Conservation (phyloP, 2,888 invertebrate genomes). For the Phaonia tiefii region DNA sequence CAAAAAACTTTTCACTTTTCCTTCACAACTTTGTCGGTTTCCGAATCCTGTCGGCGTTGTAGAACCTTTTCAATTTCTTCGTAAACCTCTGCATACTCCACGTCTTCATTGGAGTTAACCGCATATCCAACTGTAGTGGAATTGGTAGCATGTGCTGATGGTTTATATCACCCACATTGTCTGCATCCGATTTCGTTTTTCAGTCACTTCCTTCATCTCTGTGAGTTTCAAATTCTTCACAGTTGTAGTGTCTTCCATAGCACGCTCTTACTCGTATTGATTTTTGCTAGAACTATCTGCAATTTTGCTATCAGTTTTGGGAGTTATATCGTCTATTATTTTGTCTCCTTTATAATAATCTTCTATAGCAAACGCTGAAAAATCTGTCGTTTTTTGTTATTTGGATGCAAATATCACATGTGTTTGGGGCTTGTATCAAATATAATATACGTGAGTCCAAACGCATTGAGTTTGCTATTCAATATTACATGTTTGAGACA, state of each 20-base stretch:
- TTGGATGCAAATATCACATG: too few relatives aligned
- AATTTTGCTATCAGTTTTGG: neutral
- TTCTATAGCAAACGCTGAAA: neutral
- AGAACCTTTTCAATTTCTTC: conserved; percentile 61
- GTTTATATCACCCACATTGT: neutral
- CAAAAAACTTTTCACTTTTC: too few relatives aligned
- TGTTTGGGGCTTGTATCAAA: too few relatives aligned
- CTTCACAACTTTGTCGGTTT: neutral
- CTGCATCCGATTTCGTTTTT: conserved; percentile 9
- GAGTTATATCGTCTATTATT: neutral
- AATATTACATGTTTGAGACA: too few relatives aligned
- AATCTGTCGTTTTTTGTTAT: too few relatives aligned
- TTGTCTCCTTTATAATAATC: neutral
- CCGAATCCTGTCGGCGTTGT: neutral
- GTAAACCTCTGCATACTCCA: conserved; percentile 58
- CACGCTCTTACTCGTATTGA: neutral
- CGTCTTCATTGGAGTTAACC: conserved; percentile 20
- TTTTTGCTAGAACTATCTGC: neutral
- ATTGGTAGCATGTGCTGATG: neutral
- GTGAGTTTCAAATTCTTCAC: neutral
- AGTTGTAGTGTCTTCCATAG: neutral
- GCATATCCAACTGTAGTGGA: neutral
- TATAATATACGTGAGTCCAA: too few relatives aligned
- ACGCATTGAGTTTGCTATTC: too few relatives aligned
- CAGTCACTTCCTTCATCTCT: neutral